Percentiles rank a stretch among this genome's conserved stretches.
These are phyloP conservation scores for Lasioglossum figueresi DNA, from an alignment of 2,888 invertebrate genomes.

Conservation along the genomic window DNA sequence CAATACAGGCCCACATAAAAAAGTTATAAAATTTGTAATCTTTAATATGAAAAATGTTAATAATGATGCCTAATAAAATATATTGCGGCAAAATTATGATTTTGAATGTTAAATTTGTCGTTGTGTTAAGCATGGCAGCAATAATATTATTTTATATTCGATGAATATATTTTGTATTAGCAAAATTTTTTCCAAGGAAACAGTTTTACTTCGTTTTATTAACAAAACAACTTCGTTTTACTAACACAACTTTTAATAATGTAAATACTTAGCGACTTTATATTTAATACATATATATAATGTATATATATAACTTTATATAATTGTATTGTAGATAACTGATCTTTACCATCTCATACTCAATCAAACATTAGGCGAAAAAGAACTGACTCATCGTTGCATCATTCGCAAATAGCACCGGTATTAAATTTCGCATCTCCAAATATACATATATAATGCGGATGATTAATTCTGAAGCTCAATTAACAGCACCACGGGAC, in stretches of 20 bases:
- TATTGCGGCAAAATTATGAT: too few relatives aligned
- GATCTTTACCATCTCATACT: background rate
- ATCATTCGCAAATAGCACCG: background rate
- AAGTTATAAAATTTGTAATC: too few relatives aligned
- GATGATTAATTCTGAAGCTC: slow-evolving; percentile 41
- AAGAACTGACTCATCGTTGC: background rate
- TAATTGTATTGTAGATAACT: background rate
- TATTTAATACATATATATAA: too few relatives aligned
- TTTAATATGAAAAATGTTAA: too few relatives aligned
- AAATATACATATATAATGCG: slow-evolving; percentile 22
- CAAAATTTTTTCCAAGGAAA: background rate
- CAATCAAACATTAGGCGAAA: too few relatives aligned
- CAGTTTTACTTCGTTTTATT: background rate
- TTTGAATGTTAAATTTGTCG: too few relatives aligned
- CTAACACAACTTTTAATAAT: background rate
- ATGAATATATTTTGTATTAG: background rate
- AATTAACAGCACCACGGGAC: slow-evolving; percentile 27
- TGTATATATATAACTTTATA: background rate
- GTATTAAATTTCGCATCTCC: slow-evolving; percentile 24
- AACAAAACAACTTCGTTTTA: too few relatives aligned
- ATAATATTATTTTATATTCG: background rate
- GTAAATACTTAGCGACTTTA: background rate
- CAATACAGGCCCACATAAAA: too few relatives aligned
- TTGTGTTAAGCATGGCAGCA: too few relatives aligned
- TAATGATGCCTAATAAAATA: too few relatives aligned